These are phyloP conservation scores for Ochotona curzoniae DNA, from an alignment of 2,113 vertebrate genomes.

Conservation along the genomic window DNA sequence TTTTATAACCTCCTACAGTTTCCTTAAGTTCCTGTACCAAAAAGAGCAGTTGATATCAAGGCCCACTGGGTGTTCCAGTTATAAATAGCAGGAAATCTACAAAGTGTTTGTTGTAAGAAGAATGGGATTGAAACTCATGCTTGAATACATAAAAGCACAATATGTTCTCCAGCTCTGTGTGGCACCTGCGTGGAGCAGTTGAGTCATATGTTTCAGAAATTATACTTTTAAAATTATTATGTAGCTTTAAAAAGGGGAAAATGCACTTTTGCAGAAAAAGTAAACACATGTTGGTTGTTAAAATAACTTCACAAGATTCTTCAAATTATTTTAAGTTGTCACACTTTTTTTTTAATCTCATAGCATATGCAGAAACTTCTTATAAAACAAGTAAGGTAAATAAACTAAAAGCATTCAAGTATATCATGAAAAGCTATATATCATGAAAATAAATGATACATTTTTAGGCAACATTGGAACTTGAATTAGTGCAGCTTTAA, in stretches of 20 bases:
- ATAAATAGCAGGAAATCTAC: conserved; percentile 78
- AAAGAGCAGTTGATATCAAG: conserved; percentile 66
- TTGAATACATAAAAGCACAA: conserved; percentile 46
- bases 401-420: conserved; percentile 22
- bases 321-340: conserved; percentile 37
- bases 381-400: conserved; percentile 10
- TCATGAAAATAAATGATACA: conserved; percentile 31
- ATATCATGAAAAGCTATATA: conserved; percentile 14
- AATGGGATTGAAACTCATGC: conserved; percentile 10
- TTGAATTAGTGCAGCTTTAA: background rate
- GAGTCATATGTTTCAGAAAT: conserved; percentile 50
- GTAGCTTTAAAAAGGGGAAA: conserved; percentile 43
- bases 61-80: conserved; percentile 41
- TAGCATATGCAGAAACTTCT: conserved; percentile 23
- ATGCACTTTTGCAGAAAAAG: conserved; percentile 23
- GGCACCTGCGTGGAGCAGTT: conserved; percentile 44
- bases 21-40: conserved; percentile 67
- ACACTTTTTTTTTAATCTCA: conserved; percentile 34
- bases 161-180: conserved; percentile 2
- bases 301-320: conserved; percentile 32
- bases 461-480: background rate
- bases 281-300: background rate
- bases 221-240: conserved; percentile 31
- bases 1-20: conserved; percentile 64
- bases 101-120: conserved; percentile 39